A percentile compares a stretch with the other conserved stretches of the same genome.
Evolutionary conservation across 2,113 vertebrate species (phyloP).

Genomic region (Vidua macroura): DNA sequence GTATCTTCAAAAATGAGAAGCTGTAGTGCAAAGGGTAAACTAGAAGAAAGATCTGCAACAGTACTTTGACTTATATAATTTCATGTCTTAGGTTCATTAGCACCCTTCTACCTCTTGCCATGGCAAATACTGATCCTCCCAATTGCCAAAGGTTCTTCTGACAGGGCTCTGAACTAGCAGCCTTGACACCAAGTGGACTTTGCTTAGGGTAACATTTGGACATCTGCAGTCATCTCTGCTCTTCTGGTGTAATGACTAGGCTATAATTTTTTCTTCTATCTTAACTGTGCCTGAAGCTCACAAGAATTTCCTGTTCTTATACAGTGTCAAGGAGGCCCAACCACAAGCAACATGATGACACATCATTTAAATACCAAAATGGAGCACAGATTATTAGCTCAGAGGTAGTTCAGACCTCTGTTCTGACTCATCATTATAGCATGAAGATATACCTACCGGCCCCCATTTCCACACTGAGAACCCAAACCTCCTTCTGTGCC

Average conservation of each 20-base stretch:
- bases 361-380: background rate
- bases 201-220: background rate
- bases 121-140: background rate
- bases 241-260: background rate
- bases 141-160: background rate
- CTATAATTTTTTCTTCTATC: background rate
- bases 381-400: background rate
- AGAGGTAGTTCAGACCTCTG: background rate
- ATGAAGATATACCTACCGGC: background rate
- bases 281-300: background rate
- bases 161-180: background rate
- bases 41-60: background rate
- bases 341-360: background rate
- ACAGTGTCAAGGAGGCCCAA: background rate
- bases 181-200: background rate
- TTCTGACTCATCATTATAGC: background rate
- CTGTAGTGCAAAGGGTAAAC: background rate
- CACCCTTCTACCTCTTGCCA: background rate
- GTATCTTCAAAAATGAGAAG: background rate
- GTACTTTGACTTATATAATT: background rate
- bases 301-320: background rate
- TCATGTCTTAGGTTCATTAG: background rate
- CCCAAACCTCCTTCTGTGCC: background rate
- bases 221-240: background rate
- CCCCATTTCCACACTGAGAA: background rate